Percentiles rank a stretch among this genome's conserved stretches.
Evolutionary conservation across 2,113 vertebrate species (phyloP).

Genomic region (Atractosteus spatula): DNA sequence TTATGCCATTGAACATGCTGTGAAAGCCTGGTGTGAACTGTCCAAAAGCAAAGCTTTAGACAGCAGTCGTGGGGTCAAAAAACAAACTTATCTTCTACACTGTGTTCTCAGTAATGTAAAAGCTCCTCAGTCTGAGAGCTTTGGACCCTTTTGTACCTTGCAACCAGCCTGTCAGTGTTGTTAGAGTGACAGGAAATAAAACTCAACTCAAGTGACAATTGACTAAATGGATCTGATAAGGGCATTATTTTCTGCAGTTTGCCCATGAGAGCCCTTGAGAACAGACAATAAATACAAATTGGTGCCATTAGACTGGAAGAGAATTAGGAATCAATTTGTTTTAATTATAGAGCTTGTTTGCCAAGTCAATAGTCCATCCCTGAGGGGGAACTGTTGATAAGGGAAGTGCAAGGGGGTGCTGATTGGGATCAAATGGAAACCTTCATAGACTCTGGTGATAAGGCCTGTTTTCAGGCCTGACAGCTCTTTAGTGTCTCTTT

Average conservation of each 20-base stretch:
- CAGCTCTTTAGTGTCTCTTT: neutral
- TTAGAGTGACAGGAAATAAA: neutral
- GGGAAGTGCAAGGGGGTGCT: slow-evolving; percentile 40
- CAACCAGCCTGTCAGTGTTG: neutral
- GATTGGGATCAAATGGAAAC: slow-evolving; percentile 38
- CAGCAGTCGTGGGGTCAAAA: too few relatives aligned
- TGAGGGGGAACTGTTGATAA: slow-evolving; percentile 43
- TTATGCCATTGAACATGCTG: too few relatives aligned
- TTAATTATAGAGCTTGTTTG: slow-evolving; percentile 63
- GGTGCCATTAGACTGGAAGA: slow-evolving; percentile 43
- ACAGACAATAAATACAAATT: slow-evolving; percentile 56
- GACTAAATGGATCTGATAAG: slow-evolving; percentile 45
- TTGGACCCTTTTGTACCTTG: slow-evolving; percentile 27
- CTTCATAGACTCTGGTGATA: slow-evolving; percentile 38
- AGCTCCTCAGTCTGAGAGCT: neutral
- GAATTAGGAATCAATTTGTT: slow-evolving; percentile 25
- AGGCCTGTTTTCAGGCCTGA: slow-evolving; percentile 21
- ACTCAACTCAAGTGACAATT: neutral
- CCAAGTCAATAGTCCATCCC: slow-evolving; percentile 48
- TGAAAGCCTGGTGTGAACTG: too few relatives aligned
- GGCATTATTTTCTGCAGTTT: slow-evolving; percentile 57
- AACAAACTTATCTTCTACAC: too few relatives aligned
- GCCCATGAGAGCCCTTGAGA: slow-evolving; percentile 39
- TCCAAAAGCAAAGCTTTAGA: too few relatives aligned
- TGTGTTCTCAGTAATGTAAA: neutral